These are phyloP conservation scores for Ptychobarbus kaznakovi DNA, from an alignment of 2,797 vertebrate genomes.

Conservation along the genomic window DNA sequence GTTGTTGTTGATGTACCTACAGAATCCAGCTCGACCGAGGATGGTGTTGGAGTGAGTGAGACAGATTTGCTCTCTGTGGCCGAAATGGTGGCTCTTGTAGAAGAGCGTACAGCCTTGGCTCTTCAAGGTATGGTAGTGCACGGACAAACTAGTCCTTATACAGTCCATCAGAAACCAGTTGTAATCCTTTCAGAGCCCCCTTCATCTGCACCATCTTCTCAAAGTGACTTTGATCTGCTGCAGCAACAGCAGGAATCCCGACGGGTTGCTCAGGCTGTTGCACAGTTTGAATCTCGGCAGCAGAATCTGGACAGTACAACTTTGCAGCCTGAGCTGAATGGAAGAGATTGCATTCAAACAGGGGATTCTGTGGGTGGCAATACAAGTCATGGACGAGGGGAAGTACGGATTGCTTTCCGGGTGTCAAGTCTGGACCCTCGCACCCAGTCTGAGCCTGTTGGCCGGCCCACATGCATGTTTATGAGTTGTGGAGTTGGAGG, in stretches of 20 bases:
- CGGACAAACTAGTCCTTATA: slow-evolving; percentile 66
- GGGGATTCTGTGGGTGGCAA: slow-evolving; percentile 58
- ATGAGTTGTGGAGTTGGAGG: slow-evolving; percentile 81
- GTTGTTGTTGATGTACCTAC: slow-evolving; percentile 50
- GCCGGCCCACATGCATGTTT: slow-evolving; percentile 83
- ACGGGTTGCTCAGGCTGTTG: slow-evolving; percentile 90
- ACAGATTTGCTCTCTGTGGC: slow-evolving; percentile 91
- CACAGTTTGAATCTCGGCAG: slow-evolving; percentile 88
- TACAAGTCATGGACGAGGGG: slow-evolving; percentile 76
- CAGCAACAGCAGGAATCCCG: slow-evolving; percentile 80
- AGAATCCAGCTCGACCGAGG: slow-evolving; percentile 51
- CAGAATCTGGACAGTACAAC: slow-evolving; percentile 74
- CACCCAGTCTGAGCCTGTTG: slow-evolving; percentile 75
- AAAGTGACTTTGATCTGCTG: slow-evolving; percentile 71
- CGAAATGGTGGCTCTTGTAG: slow-evolving; percentile 94
- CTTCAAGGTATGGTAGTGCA: slow-evolving; percentile 81
- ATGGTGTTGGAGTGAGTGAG: slow-evolving; percentile 68
- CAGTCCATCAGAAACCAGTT: slow-evolving; percentile 57
- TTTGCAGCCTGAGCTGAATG: slow-evolving; percentile 68
- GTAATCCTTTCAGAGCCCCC: slow-evolving; percentile 81
- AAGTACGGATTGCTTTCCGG: slow-evolving; percentile 92
- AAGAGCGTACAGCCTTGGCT: slow-evolving; percentile 87
- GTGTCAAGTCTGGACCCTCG: slow-evolving; percentile 88
- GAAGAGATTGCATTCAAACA: slow-evolving; percentile 57
- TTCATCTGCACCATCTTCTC: slow-evolving; percentile 67